Evolutionary conservation across 2,797 vertebrate species (phyloP), one percentile per base, ranked within the genome.

Genomic region (Galagoides demidoff): DNA sequence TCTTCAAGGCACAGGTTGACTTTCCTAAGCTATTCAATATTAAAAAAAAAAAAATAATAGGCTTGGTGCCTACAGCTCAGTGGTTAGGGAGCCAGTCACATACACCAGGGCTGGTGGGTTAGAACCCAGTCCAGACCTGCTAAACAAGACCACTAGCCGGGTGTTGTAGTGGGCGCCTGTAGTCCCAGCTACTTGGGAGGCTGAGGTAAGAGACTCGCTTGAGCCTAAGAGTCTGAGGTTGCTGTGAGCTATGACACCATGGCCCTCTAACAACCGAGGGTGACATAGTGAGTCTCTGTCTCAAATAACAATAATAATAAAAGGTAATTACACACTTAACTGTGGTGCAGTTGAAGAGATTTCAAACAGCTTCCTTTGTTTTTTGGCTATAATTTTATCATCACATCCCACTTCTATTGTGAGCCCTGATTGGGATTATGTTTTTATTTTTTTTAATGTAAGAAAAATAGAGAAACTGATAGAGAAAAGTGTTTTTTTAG

Each of bases 321-420:
- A 61, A 7, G 31, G 11, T 52, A 74, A n/a, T 55, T 9, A 87
- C 23, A 70, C 4, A 77, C 59, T 93, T 74, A 52, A 49, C 31
- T 87, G 5, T 81, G 8, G 85, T 76, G 34, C 29, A 63, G 45
- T 13, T 93, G 12, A 89, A 89, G 11, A 85, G 6, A 84, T 79
- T 95, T 85, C 16, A 49, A 78, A 37, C 3, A 70, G 23, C 1
- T 89, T 77, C 71, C 34, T 94, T 89, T 77, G 39, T 39, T 85
- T 89, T 89, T 90, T 37, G 52, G 55, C 45, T 89, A 49, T 22
- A 84, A 87, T 84, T 93, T 64, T 89, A 85, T 85, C 71, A 81
- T 7, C 10, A 78, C 52, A 74, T 86, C n/a, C 94, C 11, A 12
- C 92, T 90, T 94, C 61, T 11, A 55, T 66, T 91, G 70, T 49